Evolutionary conservation across 92 coral and sea anemone species (phyloP), one percentile per base, ranked within the genome.

Genomic region (Epizoanthus stellaris): DNA sequence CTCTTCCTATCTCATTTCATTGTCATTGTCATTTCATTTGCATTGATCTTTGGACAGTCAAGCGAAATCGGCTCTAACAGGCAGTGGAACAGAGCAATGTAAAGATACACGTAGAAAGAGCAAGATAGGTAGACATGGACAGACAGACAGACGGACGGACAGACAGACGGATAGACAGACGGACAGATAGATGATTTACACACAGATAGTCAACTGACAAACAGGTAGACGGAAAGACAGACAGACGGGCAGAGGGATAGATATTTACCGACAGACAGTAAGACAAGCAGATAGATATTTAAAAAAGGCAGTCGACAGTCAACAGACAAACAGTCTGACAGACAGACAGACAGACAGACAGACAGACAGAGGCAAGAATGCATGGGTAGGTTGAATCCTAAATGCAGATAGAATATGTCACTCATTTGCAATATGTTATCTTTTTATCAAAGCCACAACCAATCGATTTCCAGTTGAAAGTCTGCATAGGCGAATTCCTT

Each of bases 401-500:
- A 9, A 13, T 11, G 14, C 56, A 10, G 13, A 68, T 43, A 17
- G 11, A 5, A 8, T 2, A 39, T 30, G 19, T 30, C 7, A n/a
- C 6, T 3, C 3, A 15, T 9, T 15, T 54, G 67, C 16, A 69
- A 52, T 59, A 0, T 5, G 4, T 70, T 54, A 3, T 71, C 4
- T 14, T 40, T 49, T n/a, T 52, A 13, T 45, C 20, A 13, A 17
- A 96, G 99, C 99, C 99, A n/a, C 99, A 96, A 66, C 96, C 99
- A 3, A 96, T 96, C 15, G 99, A 96, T 82, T 81, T 82, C 15
- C 96, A 90, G 56, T 87, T 96, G 68, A 92, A 95, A 81, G 90
- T 93, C 45, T 96, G 98, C 75, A 96, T 96, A 61, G 98, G 99
- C 14, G 98, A 94, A 53, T 96, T 96, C 86, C 91, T 96, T 20